Evolutionary conservation across 2,113 vertebrate genomes (phyloP).

Genomic region (Daboia siamensis): DNA sequence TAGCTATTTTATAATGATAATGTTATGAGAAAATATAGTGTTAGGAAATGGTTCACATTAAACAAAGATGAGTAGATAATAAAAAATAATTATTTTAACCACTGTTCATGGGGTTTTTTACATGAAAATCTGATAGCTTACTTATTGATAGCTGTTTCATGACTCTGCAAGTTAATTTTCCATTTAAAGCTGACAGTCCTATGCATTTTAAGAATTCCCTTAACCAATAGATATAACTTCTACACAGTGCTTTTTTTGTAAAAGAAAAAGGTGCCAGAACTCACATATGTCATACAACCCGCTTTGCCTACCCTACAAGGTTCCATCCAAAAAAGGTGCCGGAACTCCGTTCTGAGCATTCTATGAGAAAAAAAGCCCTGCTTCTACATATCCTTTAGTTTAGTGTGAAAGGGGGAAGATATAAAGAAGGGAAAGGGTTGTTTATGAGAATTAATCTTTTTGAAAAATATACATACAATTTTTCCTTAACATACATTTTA

Average conservation of each 20-base stretch:
- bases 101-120: slow-evolving; percentile 4
- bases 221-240: background rate
- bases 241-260: too few relatives aligned
- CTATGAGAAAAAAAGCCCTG: too few relatives aligned
- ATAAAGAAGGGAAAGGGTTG: background rate
- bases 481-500: background rate
- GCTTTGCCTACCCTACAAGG: too few relatives aligned
- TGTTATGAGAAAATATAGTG: slow-evolving; percentile 13
- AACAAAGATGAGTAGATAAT: background rate
- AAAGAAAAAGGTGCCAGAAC: too few relatives aligned
- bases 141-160: slow-evolving; percentile 4
- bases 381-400: background rate
- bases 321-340: too few relatives aligned
- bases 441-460: background rate
- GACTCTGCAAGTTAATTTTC: slow-evolving; percentile 23
- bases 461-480: background rate
- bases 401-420: background rate
- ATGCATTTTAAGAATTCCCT: background rate
- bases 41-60: background rate
- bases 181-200: background rate
- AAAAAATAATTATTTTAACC: slow-evolving; percentile 25
- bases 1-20: slow-evolving; percentile 25
- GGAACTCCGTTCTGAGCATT: too few relatives aligned
- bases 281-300: too few relatives aligned
- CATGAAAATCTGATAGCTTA: slow-evolving; percentile 12